Evolutionary conservation across 2,113 vertebrate species (phyloP).

Genomic region (Zosterops borbonicus): DNA sequence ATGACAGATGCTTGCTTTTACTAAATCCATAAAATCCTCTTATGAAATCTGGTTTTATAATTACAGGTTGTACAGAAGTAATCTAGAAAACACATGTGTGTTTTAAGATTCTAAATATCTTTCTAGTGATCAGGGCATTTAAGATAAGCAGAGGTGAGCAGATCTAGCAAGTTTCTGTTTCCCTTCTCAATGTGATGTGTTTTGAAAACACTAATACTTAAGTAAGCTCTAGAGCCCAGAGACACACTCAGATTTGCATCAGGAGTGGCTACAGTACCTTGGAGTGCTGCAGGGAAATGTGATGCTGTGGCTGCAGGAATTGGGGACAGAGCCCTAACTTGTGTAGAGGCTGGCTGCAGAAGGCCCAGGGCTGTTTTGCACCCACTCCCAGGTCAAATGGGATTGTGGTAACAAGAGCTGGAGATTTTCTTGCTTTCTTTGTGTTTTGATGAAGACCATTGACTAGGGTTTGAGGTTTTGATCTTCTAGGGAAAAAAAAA

Average conservation of each 20-base stretch:
- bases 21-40: not conserved
- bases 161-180: not conserved
- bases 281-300: fast-evolving
- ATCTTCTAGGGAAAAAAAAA: not conserved
- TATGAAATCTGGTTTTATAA: not conserved
- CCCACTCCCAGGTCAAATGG: not conserved
- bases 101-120: not conserved
- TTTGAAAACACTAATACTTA: not conserved
- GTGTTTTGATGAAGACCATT: not conserved
- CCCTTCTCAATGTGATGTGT: not conserved
- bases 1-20: slow-evolving; percentile 7
- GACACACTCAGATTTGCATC: not conserved
- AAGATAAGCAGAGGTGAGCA: not conserved
- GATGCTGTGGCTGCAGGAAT: not conserved
- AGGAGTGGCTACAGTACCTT: not conserved
- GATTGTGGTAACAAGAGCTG: not conserved
- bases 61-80: not conserved
- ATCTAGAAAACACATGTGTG: not conserved
- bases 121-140: not conserved
- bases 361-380: not conserved
- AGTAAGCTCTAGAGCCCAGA: not conserved
- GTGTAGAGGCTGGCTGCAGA: not conserved
- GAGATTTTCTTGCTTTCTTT: not conserved
- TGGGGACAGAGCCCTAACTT: not conserved
- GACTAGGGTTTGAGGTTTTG: not conserved